phyloP scores from a whole-genome alignment of 1,140 invertebrate species.

The Halictus rubicundus region DNA sequence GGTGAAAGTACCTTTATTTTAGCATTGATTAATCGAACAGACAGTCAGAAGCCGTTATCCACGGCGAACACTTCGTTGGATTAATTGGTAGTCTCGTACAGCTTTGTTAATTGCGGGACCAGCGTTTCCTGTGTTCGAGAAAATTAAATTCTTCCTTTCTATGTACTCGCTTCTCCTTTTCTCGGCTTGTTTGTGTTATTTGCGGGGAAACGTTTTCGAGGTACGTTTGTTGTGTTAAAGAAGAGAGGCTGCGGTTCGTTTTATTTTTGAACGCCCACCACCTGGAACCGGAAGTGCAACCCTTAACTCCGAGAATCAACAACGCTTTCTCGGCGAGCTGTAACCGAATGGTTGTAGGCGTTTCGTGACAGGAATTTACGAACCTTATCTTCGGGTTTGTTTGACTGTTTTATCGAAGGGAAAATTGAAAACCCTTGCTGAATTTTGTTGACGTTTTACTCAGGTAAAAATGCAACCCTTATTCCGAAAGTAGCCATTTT shows the following conservation, averaged over 20 bases:
- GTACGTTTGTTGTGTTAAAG: neutral
- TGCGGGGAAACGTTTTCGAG: neutral
- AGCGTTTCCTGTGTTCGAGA: neutral
- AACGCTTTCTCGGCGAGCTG: neutral
- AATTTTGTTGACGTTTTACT: too few species aligned
- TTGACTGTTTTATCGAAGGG: neutral
- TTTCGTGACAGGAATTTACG: neutral
- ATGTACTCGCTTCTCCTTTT: neutral
- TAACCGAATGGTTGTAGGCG: neutral
- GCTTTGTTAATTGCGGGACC: neutral
- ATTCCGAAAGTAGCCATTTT: too few species aligned
- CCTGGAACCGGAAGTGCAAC: neutral
- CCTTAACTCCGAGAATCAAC: neutral
- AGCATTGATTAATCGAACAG: conserved; percentile 2
- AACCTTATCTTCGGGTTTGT: neutral
- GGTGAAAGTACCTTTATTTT: conserved; percentile 1
- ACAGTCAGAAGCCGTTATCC: neutral
- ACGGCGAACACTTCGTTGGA: neutral
- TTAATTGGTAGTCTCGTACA: neutral
- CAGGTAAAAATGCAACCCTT: too few species aligned
- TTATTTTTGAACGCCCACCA: neutral
- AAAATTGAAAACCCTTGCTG: neutral
- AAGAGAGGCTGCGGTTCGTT: neutral
- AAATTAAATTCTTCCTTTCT: neutral
- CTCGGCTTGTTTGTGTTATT: neutral